Conservation (phyloP, 2,888 invertebrate genomes). For the Clitarchus hookeri region DNA sequence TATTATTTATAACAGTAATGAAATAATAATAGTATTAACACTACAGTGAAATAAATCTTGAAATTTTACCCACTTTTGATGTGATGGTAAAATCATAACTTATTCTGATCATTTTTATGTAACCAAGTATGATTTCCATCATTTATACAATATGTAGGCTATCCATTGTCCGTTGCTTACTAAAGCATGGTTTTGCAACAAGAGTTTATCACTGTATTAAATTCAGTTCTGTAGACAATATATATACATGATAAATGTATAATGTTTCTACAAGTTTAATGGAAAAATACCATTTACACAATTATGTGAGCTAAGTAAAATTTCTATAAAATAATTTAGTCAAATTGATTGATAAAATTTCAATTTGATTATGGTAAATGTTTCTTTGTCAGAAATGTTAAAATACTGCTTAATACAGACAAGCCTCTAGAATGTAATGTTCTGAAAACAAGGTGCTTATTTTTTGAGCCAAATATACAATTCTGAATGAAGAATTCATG, state of each 20-base stretch:
- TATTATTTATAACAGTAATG: constrained; percentile 17
- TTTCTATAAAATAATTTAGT: constrained; percentile 14
- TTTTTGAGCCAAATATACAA: neutral
- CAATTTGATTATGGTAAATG: neutral
- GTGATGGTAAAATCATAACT: neutral
- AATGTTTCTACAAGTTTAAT: neutral
- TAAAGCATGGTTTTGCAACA: neutral
- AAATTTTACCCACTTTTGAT: neutral
- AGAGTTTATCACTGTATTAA: neutral
- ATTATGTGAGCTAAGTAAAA: neutral
- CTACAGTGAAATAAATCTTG: neutral
- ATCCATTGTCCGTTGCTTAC: neutral
- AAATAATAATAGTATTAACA: constrained; percentile 15
- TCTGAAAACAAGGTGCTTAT: constrained; percentile 7
- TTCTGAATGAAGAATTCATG: neutral
- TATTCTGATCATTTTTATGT: neutral
- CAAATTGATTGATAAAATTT: neutral
- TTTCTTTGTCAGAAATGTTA: constrained; percentile 2
- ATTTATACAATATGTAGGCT: neutral
- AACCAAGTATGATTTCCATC: neutral
- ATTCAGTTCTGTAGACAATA: neutral
- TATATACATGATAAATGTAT: constrained; percentile 1
- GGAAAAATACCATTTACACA: neutral
- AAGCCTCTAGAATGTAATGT: neutral
- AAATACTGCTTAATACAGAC: neutral